These are phyloP conservation scores for Drosophila bifasciata DNA, from an alignment of 1,140 invertebrate genomes.

Conservation along the genomic window DNA sequence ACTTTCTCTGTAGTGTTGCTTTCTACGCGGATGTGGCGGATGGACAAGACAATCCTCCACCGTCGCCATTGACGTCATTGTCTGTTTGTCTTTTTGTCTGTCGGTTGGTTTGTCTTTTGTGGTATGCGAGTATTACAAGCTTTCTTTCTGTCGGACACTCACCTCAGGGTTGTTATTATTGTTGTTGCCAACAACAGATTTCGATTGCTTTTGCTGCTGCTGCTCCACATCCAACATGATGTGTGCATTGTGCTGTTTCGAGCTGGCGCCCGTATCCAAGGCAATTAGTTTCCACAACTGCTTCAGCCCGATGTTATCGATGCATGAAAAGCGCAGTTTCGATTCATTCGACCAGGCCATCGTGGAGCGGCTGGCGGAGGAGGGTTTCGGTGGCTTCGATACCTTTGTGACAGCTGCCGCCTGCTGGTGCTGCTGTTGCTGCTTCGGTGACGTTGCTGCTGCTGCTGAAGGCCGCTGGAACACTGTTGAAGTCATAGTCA, in stretches of 20 bases:
- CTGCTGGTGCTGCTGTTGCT: slow-evolving; percentile 30
- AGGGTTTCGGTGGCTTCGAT: slow-evolving; percentile 22
- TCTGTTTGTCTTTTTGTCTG: slow-evolving; percentile 17
- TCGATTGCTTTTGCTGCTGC: slow-evolving; percentile 42
- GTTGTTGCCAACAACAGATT: slow-evolving; percentile 8
- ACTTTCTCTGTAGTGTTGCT: slow-evolving; percentile 72
- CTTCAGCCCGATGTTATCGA: slow-evolving; percentile 80
- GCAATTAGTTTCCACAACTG: slow-evolving; percentile 82
- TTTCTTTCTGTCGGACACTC: slow-evolving; percentile 65
- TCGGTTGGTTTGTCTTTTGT: no score
- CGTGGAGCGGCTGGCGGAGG: slow-evolving; percentile 41
- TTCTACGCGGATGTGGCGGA: slow-evolving; percentile 76
- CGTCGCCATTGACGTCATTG: slow-evolving; percentile 68
- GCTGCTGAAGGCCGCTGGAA: slow-evolving; percentile 69
- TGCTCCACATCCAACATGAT: slow-evolving; percentile 48
- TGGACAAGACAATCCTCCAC: slow-evolving; percentile 33
- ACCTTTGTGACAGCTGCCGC: slow-evolving; percentile 20
- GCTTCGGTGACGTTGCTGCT: slow-evolving; percentile 43
- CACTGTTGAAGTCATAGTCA: slow-evolving; percentile 83
- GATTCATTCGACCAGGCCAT: slow-evolving; percentile 82
- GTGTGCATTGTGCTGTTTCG: slow-evolving; percentile 31
- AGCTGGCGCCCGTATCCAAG: slow-evolving; percentile 68
- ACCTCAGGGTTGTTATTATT: slow-evolving; percentile 66
- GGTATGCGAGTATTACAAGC: slow-evolving; percentile 37
- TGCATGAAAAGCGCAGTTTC: slow-evolving; percentile 80